A percentile compares a stretch with the other conserved stretches of the same genome.
phyloP scores from a whole-genome alignment of 2,888 invertebrate genomes.

The Plutella xylostella region DNA sequence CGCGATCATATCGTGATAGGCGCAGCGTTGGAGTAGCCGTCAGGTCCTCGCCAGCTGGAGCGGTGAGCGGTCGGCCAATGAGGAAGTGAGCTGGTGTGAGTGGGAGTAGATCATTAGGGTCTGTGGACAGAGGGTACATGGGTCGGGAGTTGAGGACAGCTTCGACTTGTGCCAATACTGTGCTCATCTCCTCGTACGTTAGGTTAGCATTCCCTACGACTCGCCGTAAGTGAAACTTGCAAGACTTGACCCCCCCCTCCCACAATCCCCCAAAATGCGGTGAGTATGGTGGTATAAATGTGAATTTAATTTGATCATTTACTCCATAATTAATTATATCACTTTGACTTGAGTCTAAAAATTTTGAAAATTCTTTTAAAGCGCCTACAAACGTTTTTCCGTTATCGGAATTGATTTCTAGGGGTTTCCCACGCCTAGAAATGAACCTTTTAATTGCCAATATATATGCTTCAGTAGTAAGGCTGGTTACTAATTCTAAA shows the following conservation, averaged over 20 bases:
- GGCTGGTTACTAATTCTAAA: too few relatives aligned
- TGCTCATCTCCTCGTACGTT: constrained; percentile 18
- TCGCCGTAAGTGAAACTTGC: constrained; percentile 7
- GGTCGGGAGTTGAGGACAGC: constrained; percentile 3
- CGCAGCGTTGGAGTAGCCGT: background rate
- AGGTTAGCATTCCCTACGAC: constrained; percentile 12
- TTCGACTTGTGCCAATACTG: constrained; percentile 13
- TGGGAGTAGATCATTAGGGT: background rate
- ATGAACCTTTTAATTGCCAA: too few relatives aligned
- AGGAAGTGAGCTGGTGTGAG: background rate
- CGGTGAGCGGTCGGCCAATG: background rate
- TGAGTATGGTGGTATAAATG: background rate
- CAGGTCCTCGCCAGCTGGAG: background rate
- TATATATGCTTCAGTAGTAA: too few relatives aligned
- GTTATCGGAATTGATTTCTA: background rate
- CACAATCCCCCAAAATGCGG: background rate
- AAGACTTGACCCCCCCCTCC: background rate
- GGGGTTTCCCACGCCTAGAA: constrained; percentile 6
- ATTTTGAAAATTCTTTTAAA: background rate
- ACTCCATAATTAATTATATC: background rate
- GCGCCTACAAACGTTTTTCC: background rate
- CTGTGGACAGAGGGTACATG: background rate
- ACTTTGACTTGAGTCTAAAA: too few relatives aligned
- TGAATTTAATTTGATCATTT: background rate
- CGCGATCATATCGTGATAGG: background rate